Evolutionary conservation across 2,888 invertebrate species (phyloP).

Genomic region (Phortica okadai): DNA sequence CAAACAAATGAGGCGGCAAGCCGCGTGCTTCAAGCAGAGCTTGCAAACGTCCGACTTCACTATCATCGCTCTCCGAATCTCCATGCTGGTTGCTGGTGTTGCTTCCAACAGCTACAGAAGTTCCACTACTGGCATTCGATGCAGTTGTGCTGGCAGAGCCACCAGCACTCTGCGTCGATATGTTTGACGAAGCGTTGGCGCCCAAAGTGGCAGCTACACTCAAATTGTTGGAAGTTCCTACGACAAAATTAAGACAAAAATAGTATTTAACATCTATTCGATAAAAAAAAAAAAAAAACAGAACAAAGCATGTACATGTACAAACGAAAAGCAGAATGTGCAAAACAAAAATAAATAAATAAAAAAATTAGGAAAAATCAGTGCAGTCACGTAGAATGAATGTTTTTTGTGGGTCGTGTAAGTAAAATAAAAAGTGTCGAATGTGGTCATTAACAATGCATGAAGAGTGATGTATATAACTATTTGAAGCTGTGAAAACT

Average conservation of each 20-base stretch:
- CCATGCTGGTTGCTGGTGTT: conserved; percentile 58
- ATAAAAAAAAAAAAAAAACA: conserved; percentile 33
- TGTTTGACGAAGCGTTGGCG: conserved; percentile 55
- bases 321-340: conserved; percentile 16
- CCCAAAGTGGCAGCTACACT: conserved; percentile 64
- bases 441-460: background rate
- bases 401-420: conserved; percentile 27
- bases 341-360: conserved; percentile 29
- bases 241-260: conserved; percentile 41
- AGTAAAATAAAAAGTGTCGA: background rate
- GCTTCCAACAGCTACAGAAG: conserved; percentile 36
- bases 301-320: conserved; percentile 27
- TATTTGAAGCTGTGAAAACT: background rate
- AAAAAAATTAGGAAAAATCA: conserved; percentile 33
- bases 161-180: conserved; percentile 45
- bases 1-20: conserved; percentile 96
- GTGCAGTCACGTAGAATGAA: conserved; percentile 52
- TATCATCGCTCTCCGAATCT: conserved; percentile 91
- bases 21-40: conserved; percentile 96
- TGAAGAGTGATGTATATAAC: background rate
- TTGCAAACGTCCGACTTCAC: conserved; percentile 96
- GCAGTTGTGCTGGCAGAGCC: conserved; percentile 54
- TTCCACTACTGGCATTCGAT: conserved; percentile 49
- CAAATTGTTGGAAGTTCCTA: conserved; percentile 59
- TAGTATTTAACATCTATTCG: conserved; percentile 9